Base-by-base conservation (phyloP, 1,140 invertebrate genomes). In the Teleogryllus occipitalis region DNA sequence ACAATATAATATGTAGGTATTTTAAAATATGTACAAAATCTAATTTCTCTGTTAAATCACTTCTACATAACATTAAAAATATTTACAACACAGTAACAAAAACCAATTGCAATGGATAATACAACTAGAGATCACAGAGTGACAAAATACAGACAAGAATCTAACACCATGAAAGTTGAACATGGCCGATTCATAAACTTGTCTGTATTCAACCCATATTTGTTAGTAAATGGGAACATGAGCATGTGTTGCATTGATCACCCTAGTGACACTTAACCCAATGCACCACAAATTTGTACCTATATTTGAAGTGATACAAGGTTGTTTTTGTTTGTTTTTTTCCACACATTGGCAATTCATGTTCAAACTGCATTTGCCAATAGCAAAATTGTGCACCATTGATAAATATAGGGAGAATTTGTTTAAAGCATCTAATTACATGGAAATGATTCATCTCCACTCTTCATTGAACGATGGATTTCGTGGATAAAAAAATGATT, bases 71-170 rank as follows among this genome's bases (percentile, higher is more conserved):
- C 15, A 48, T 77, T 77, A 48, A 48, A 77, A 77, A 48, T 77
- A 77, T 77, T 48, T 77, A 77, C 76, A 77, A 77, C 76, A 77
- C n/a, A 77, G n/a, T 77, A 77, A 48, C 48, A 77, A 77, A 77
- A 77, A 77, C 76, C 47, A 10, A 77, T 77, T 77, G 76, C 76
- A 77, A 48, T 48, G 48, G 76, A 54, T 77, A 48, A 54, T 54
- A 54, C 76, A 77, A 21, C 46, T 10, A 49, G 76, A 77, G 76
- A 77, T 77, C 76, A 77, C 76, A 77, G 76, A 77, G 76, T 77
- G 76, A 77, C 47, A 76, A 77, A 77, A 49, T 48, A 77, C 76
- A 77, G 48, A 65, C 54, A 65, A 18, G 54, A 10, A 14, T 10
- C 54, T 65, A 18, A 65, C 10, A 14, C 54, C 18, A 14, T 7